Evolutionary conservation across 2,113 vertebrate genomes (phyloP), one percentile per base, ranked within the genome.

Genomic region (Sinocyclocheilus grahami): DNA sequence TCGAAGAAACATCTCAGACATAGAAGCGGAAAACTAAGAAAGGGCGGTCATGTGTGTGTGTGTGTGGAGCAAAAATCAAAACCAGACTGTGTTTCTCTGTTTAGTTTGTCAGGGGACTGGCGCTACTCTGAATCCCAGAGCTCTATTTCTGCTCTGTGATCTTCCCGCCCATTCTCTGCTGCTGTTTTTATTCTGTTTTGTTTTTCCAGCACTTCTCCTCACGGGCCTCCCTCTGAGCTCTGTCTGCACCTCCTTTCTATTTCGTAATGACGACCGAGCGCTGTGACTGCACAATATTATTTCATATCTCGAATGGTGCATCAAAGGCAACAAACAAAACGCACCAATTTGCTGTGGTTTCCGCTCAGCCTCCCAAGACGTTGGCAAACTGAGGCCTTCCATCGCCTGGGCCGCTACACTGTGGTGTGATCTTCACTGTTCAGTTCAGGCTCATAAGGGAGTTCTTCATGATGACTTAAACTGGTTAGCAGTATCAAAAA

Each of bases 31-130:
- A 94, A 96, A 85, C 33, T 76, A 88, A 87, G 89, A 84, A 90
- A 91, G 87, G 77, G 83, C 82, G 87, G 92, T 91, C 89, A 93
- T 30, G 86, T 87, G 85, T 79, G 60, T 22, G 37, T 48, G 85
- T 87, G 87, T 79, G 65, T 20, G 24, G 10, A 93, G 90, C 91
- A 92, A 94, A 93, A 97, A 97, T 97, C 92, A 96, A 96, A 97
- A 96, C 37, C 96, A 96, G 95, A 95, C 93, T 92, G 88, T 87
- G 92, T 95, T 96, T 95, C 94, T 94, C 92, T 93, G 94, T 96
- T 96, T 95, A 92, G 91, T 96, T 97, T 96, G 95, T 95, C 94
- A 95, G 92, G 94, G 95, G 95, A 96, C 94, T 92, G 91, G 92
- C 78, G 85, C 93, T 94, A 92, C 95, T 93, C 93, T 95, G 95